Evolutionary conservation across 2,113 vertebrate species (phyloP).

Genomic region (Zapornia atra): DNA sequence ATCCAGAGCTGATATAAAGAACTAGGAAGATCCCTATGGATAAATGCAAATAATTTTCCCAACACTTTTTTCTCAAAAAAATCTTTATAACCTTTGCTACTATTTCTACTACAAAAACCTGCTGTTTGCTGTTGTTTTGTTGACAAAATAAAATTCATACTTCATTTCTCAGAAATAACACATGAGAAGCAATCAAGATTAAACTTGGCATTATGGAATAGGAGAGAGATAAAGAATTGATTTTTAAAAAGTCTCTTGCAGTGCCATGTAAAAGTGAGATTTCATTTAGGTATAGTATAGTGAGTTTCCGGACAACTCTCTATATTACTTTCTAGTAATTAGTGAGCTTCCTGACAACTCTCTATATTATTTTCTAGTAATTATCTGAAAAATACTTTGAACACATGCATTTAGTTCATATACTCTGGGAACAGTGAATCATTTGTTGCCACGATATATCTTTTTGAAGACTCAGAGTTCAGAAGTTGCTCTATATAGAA

Average conservation of each 20-base stretch:
- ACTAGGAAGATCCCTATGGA: background rate
- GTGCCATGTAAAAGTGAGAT: conserved; percentile 72
- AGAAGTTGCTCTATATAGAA: background rate
- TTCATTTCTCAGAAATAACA: background rate
- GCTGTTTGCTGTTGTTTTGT: background rate
- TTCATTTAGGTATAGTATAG: conserved; percentile 63
- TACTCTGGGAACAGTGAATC: background rate
- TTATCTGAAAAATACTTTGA: conserved; percentile 26
- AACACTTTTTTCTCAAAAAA: background rate
- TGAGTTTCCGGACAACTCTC: conserved; percentile 40
- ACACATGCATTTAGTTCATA: background rate
- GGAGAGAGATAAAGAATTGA: conserved; percentile 78
- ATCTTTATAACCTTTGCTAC: background rate
- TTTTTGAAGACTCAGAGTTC: background rate
- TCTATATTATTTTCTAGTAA: conserved; percentile 31
- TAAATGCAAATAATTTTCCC: background rate
- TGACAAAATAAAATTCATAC: background rate
- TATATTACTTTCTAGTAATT: conserved; percentile 39
- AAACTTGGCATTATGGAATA: conserved; percentile 71
- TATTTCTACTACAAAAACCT: background rate
- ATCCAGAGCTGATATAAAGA: background rate
- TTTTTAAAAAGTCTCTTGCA: conserved; percentile 56
- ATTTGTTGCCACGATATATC: background rate
- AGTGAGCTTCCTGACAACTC: conserved; percentile 41
- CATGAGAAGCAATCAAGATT: conserved; percentile 26